Conservation (phyloP, 2,797 vertebrate genomes). For the Paguma larvata region DNA sequence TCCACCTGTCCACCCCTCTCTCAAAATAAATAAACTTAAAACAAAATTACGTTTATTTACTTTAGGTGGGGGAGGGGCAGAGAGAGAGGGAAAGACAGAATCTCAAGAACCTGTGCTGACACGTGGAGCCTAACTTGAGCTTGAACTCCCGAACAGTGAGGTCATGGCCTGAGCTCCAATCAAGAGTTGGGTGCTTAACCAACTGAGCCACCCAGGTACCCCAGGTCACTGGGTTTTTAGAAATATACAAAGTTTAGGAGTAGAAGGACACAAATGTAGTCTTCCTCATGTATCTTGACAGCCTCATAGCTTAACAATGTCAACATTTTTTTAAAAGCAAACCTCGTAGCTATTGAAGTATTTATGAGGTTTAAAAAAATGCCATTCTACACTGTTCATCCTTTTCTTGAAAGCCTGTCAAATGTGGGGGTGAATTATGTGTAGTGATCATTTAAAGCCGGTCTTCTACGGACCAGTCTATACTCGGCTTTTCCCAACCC, state of each 20-base stretch:
- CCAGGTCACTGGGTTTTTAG: not conserved
- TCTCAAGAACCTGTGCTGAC: too few relatives aligned
- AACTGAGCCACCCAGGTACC: too few relatives aligned
- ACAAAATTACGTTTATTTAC: too few relatives aligned
- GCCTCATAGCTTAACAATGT: not conserved
- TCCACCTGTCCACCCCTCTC: too few relatives aligned
- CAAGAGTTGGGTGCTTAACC: too few relatives aligned
- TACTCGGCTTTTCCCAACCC: not conserved
- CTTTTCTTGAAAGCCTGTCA: not conserved
- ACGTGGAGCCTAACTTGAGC: too few relatives aligned
- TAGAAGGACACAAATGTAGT: not conserved
- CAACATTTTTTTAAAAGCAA: not conserved
- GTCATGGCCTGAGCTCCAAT: too few relatives aligned
- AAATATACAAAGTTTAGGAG: not conserved
- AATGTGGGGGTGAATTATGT: not conserved
- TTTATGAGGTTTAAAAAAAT: not conserved
- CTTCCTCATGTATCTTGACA: not conserved
- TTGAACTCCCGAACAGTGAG: too few relatives aligned
- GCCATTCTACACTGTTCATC: not conserved
- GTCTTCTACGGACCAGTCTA: not conserved
- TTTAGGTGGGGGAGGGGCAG: too few relatives aligned
- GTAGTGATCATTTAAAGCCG: not conserved
- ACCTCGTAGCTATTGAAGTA: not conserved
- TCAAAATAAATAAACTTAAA: too few relatives aligned
- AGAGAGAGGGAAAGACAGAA: too few relatives aligned